Base-by-base conservation (phyloP, 2,888 invertebrate genomes). In the Hirtodrosophila trivittata region DNA sequence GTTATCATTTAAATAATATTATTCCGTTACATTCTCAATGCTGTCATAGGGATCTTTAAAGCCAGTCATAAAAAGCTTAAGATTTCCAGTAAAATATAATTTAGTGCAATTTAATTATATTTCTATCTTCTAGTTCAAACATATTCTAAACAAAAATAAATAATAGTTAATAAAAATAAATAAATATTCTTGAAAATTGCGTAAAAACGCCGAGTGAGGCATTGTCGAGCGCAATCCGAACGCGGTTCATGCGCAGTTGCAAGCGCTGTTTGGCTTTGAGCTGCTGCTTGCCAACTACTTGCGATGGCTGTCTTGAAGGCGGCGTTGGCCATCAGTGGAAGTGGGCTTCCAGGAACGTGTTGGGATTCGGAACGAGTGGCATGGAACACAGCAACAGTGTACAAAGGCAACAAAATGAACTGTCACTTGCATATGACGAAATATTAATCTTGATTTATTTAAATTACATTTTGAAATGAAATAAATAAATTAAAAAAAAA, bases 361-460 rank as follows among this genome's bases (percentile, higher is more conserved):
- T 86, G 86, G 65, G 21, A 62, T 13, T 3, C 6, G 66, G 39
- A 69, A 73, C 43, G 33, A 3, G 6, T 1, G 52, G 37, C 64
- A 63, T 63, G 66, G 14, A 69, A 68, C 81, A 47, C 18, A 43
- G 41, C 26, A 66, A 41, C 43, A 43, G 26, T 37, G 12, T 43
- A 25, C 12, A 42, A 21, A 21, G 28, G 12, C 18, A 28, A 39
- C 45, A 26, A 54, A 74, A 66, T 41, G 18, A 21, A 50, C 70
- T 80, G 57, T 56, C 69, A 72, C 77, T 75, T 75, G 82, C 63
- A 72, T 75, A 81, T 72, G 66, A 49, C 46, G 28, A 63, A 10
- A 45, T 43, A 10, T 41, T 43, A 60, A 64, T 59, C 66, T 54
- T 21, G 26, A 46, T 64, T 49, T 28, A 60, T 58, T 47, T 46